Conservation (phyloP, 2,888 invertebrate genomes). For the Cyaniris semiargus region DNA sequence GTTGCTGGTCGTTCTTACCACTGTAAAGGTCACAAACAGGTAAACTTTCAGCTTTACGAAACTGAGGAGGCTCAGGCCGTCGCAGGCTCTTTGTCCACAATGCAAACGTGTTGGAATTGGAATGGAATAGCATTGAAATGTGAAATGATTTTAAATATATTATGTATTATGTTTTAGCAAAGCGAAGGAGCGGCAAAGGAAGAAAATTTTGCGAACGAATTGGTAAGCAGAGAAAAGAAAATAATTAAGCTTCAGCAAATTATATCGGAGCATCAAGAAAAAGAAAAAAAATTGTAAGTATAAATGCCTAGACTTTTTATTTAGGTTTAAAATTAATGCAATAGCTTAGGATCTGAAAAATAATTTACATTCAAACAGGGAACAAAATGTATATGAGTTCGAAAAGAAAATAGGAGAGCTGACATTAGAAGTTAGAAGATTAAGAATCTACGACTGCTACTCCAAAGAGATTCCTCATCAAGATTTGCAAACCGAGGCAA, state of each 20-base stretch:
- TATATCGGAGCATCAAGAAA: conserved; percentile 59
- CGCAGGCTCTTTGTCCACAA: too few species aligned
- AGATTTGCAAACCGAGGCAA: conserved; percentile 66
- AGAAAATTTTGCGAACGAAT: conserved; percentile 65
- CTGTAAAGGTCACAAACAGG: too few species aligned
- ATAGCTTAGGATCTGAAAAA: conserved; percentile 9
- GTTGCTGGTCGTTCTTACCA: too few species aligned
- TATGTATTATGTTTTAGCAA: conserved; percentile 53
- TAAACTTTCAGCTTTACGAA: too few species aligned
- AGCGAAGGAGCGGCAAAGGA: conserved; percentile 58
- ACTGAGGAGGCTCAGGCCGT: too few species aligned
- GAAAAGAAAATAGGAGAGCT: conserved; percentile 62
- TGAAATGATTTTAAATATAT: not conserved
- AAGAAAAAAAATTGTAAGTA: conserved; percentile 61
- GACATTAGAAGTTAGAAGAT: conserved; percentile 61
- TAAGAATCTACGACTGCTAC: conserved; percentile 65
- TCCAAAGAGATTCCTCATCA: conserved; percentile 59
- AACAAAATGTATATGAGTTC: conserved; percentile 62
- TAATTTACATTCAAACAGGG: conserved; percentile 49
- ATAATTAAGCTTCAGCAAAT: conserved; percentile 62
- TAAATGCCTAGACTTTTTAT: conserved; percentile 26
- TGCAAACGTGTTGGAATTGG: not conserved
- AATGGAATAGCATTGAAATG: not conserved
- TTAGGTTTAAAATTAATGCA: not conserved
- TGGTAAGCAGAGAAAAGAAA: conserved; percentile 64